A percentile compares a stretch with the other conserved stretches of the same genome.
These are phyloP conservation scores for Cheilosia urbana DNA, from an alignment of 2,888 invertebrate genomes.

Conservation along the genomic window DNA sequence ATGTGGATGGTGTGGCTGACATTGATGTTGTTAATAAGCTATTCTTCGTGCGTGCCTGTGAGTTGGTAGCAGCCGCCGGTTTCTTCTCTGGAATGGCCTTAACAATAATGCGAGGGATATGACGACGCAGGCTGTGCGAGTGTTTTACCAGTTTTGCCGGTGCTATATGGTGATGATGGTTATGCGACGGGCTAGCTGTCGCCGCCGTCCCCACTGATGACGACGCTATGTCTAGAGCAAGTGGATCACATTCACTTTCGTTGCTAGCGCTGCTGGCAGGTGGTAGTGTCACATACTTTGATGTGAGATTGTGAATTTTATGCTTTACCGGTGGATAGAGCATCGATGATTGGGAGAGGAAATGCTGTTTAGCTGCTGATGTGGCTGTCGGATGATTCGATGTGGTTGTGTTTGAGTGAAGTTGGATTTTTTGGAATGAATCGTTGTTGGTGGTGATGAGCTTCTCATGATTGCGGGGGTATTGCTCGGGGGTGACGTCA, in stretches of 20 bases:
- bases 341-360: conserved; percentile 72
- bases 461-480: conserved; percentile 65
- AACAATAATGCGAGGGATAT: conserved; percentile 91
- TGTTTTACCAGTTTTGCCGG: conserved; percentile 87
- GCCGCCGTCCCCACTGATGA: conserved; percentile 61
- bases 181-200: conserved; percentile 36
- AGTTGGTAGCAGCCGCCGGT: conserved; percentile 67
- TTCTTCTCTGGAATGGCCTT: conserved; percentile 88
- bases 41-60: conserved; percentile 57
- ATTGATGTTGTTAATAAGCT: conserved; percentile 52
- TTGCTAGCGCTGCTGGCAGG: conserved; percentile 79
- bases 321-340: conserved; percentile 66
- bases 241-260: conserved; percentile 82
- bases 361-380: conserved; percentile 65
- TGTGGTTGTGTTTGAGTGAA: conserved; percentile 64
- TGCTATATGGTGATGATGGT: conserved; percentile 69
- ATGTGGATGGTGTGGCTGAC: conserved; percentile 66
- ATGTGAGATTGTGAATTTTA: conserved; percentile 59
- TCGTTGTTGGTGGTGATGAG: conserved; percentile 65
- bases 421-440: conserved; percentile 75
- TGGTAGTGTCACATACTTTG: conserved; percentile 79
- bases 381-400: conserved; percentile 59
- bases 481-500: conserved; percentile 78
- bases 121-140: conserved; percentile 87
- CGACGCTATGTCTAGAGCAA: conserved; percentile 80